phyloP scores from a whole-genome alignment of 2,113 vertebrate genomes.

The Canis aureus region DNA sequence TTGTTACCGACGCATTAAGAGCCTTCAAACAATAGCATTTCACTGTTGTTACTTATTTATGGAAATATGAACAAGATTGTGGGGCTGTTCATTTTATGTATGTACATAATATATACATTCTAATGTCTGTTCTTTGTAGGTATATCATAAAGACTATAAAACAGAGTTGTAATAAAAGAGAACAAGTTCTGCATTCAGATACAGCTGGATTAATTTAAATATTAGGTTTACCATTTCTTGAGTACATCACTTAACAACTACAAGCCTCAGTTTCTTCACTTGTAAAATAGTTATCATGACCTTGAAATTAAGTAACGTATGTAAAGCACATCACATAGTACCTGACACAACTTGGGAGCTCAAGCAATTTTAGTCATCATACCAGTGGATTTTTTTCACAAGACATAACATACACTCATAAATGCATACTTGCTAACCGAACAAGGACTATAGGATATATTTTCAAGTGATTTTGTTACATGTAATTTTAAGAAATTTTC shows the following conservation, averaged over 20 bases:
- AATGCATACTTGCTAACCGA: background rate
- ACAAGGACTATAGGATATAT: background rate
- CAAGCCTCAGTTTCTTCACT: background rate
- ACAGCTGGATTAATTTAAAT: background rate
- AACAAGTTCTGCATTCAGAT: background rate
- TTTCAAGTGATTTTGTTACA: constrained; percentile 11
- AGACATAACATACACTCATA: background rate
- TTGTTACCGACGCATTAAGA: background rate
- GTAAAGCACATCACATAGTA: background rate
- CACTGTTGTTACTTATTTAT: background rate
- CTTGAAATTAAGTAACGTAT: background rate
- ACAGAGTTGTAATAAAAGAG: background rate
- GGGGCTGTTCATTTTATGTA: background rate
- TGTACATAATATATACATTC: background rate
- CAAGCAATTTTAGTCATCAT: background rate
- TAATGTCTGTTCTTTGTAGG: background rate
- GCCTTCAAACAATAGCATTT: background rate
- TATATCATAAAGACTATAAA: background rate
- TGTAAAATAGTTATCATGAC: background rate
- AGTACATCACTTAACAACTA: background rate
- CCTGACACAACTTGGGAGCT: background rate
- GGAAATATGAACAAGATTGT: constrained; percentile 3
- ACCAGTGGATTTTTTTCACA: background rate
- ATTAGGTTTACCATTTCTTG: background rate
- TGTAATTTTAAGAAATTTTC: background rate